Conservation (phyloP, 2,113 vertebrate genomes). For the Sorex araneus region DNA sequence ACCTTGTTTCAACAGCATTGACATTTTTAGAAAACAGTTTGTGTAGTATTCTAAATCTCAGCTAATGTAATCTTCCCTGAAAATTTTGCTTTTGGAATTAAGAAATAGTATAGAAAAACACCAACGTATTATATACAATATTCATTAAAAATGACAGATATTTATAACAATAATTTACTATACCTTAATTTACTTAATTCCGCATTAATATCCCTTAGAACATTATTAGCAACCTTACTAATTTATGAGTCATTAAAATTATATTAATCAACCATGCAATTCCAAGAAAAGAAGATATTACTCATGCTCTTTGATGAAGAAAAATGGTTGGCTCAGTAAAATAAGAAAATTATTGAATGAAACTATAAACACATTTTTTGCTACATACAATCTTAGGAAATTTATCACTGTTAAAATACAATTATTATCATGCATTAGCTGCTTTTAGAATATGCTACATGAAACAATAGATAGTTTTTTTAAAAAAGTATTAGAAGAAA, state of each 20-base stretch:
- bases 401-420: conserved; percentile 21
- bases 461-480: not conserved
- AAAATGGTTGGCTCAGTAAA: conserved; percentile 4
- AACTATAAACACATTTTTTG: not conserved
- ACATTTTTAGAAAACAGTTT: not conserved
- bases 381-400: not conserved
- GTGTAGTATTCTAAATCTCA: conserved; percentile 37
- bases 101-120: not conserved
- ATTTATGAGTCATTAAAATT: not conserved
- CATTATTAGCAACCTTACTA: conserved; percentile 6
- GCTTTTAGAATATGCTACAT: not conserved
- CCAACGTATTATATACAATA: not conserved
- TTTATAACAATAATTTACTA: not conserved
- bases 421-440: not conserved
- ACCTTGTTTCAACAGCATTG: conserved; percentile 26
- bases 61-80: not conserved
- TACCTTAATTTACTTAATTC: not conserved
- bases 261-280: not conserved
- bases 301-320: not conserved
- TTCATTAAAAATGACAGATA: not conserved
- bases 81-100: conserved; percentile 21
- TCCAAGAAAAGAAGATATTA: not conserved
- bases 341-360: not conserved
- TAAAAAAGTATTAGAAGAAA: not conserved
- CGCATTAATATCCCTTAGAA: not conserved